Base-by-base conservation (phyloP, 2,797 vertebrate genomes). In the Alca torda region DNA sequence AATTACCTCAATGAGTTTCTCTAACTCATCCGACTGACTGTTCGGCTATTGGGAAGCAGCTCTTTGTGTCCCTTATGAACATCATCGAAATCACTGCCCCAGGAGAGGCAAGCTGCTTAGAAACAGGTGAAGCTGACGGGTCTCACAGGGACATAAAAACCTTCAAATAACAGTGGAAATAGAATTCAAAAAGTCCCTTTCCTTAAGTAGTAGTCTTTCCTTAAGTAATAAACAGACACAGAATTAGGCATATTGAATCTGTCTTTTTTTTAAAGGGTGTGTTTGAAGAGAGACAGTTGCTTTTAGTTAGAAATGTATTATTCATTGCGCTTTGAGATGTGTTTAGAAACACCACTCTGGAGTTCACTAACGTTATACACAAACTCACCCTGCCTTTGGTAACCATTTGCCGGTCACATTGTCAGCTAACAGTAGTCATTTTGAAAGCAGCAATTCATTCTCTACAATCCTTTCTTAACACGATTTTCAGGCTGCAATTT, bases 401-500 rank as follows among this genome's bases (percentile, higher is more conserved):
- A 97, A 97, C 97, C 96, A 96, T 97, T 97, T 97, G 87, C 96
- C 28, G 39, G 87, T 97, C 95, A 96, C 96, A 97, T 74, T 97
- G 97, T 96, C 92, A 78, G 95, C 90, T 97, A 97, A 96, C 97
- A 96, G 96, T 96, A 98, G 96, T 98, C 96, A 97, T 97, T 98
- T 73, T 96, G 97, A 98, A 98, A 98, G 98, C 97, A 98, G 98
- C 97, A 98, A 98, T 98, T 98, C 98, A 97, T 96, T 96, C 95
- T 95, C 95, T 97, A 84, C 84, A 25, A 93, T 97, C 96, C 95
- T 98, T 98, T 95, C 97, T 96, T 95, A 97, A 96, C 97, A 97
- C 97, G 97, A 95, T 98, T 98, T 97, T 98, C 97, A 98, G 97
- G 97, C 98, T 98, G 97, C 98, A 98, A 98, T 98, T 98, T 98